phyloP scores from a whole-genome alignment of 2,113 vertebrate genomes.

The Rhizomys pruinosus region DNA sequence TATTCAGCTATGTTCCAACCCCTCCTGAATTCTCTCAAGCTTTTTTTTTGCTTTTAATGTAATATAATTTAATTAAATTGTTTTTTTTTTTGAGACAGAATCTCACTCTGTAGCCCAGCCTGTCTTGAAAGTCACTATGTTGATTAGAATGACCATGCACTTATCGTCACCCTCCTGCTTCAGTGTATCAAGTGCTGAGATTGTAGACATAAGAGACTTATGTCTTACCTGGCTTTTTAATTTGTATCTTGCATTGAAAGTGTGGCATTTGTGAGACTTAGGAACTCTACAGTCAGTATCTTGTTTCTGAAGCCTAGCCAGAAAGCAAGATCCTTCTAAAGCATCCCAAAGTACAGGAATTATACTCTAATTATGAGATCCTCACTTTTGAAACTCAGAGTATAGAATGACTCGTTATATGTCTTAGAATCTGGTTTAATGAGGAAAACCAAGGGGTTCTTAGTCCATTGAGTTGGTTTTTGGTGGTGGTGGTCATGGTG shows the following conservation, averaged over 20 bases:
- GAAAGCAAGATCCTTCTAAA: not conserved
- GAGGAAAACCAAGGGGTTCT: not conserved
- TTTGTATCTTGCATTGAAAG: not conserved
- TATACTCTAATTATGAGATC: not conserved
- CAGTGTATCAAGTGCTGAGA: not conserved
- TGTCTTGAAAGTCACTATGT: not conserved
- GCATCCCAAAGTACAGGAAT: not conserved
- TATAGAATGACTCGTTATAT: not conserved
- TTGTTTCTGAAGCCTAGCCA: not conserved
- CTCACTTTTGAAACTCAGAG: not conserved
- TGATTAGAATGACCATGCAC: too few species aligned
- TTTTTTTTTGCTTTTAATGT: not conserved
- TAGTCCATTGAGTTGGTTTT: not conserved
- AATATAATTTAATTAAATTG: not conserved
- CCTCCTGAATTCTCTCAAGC: too few species aligned
- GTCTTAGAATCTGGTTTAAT: not conserved
- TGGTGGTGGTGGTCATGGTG: too few species aligned
- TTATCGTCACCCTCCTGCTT: not conserved
- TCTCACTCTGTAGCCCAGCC: not conserved
- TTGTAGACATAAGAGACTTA: not conserved
- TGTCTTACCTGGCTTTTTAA: not conserved
- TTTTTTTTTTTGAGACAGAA: not conserved
- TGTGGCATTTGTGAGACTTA: not conserved
- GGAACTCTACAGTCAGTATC: not conserved
- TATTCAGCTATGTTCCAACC: too few species aligned